A percentile compares a stretch with the other conserved stretches of the same genome.
These are phyloP conservation scores for Petrocephalus microphthalmus DNA, from an alignment of 2,113 vertebrate species.

Conservation along the genomic window DNA sequence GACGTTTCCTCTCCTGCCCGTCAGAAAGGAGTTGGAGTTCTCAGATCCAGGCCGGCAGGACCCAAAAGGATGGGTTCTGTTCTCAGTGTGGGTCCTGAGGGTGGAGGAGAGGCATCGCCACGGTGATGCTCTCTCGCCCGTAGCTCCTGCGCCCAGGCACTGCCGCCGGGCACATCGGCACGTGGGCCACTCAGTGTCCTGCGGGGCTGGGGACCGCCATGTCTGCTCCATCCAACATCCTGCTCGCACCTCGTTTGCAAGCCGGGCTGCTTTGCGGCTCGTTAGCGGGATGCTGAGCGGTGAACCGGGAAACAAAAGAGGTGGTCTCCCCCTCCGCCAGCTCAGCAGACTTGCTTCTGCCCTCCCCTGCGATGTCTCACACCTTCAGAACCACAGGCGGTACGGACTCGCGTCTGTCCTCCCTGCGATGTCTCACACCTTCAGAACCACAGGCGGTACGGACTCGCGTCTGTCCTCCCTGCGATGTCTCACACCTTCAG, in stretches of 20 bases:
- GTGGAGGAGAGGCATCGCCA: conserved; percentile 1
- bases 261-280: background rate
- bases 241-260: background rate
- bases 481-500: conserved; percentile 17
- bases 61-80: background rate
- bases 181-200: background rate
- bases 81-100: background rate
- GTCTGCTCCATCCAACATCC: background rate
- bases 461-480: conserved; percentile 1
- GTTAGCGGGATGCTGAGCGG: background rate
- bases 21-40: background rate
- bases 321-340: background rate
- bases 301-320: background rate
- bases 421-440: no score
- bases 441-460: background rate
- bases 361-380: background rate
- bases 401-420: no score
- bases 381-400: background rate
- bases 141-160: background rate
- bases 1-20: background rate
- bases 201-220: background rate
- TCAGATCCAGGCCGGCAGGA: background rate
- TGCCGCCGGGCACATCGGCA: background rate
- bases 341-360: background rate
- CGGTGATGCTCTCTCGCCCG: background rate